A percentile compares a stretch with the other conserved stretches of the same genome.
Evolutionary conservation across 2,888 invertebrate genomes (phyloP).

Genomic region (Drosophila setosimentum): DNA sequence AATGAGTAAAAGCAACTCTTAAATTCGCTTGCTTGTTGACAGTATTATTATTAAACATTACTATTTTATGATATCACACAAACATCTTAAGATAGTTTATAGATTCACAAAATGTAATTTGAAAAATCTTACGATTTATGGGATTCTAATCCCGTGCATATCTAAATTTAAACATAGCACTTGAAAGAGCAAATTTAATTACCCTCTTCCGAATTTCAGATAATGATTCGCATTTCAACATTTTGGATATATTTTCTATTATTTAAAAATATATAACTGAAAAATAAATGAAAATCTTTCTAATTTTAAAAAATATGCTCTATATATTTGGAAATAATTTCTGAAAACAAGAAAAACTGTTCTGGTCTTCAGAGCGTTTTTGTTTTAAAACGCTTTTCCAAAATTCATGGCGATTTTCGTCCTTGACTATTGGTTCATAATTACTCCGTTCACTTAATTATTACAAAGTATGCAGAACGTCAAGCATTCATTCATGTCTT

Average conservation of each 20-base stretch:
- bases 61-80: not conserved
- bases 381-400: not conserved
- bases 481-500: not conserved
- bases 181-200: not conserved
- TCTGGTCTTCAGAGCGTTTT: not conserved
- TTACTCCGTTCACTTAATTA: not conserved
- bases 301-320: not conserved
- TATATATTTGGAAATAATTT: not conserved
- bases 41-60: not conserved
- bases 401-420: not conserved
- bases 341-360: not conserved
- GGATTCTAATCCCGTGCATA: not conserved
- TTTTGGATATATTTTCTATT: not conserved
- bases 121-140: not conserved
- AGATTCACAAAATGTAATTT: not conserved
- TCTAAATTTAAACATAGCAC: not conserved
- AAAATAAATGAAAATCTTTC: not conserved
- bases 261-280: not conserved
- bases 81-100: not conserved
- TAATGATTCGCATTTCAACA: no score
- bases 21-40: not conserved
- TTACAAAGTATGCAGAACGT: not conserved
- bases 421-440: not conserved
- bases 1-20: fast-evolving
- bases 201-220: not conserved